phyloP scores from a whole-genome alignment of 1,140 invertebrate species.

The Acromyrmex charruanus region DNA sequence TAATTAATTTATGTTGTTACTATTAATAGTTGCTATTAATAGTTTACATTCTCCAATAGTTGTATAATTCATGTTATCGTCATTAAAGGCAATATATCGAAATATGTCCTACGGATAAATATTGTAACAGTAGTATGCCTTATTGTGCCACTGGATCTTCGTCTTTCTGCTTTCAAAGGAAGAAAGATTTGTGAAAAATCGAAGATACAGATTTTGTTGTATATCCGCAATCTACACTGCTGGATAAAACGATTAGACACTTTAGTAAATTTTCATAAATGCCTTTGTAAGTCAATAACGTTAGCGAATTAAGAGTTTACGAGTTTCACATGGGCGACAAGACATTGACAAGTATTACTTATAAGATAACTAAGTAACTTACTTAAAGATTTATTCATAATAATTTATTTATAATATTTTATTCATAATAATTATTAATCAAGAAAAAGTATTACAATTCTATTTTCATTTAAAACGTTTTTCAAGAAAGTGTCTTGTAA shows the following conservation, averaged over 20 bases:
- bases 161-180: slow-evolving; percentile 45
- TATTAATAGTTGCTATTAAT: slow-evolving; percentile 57
- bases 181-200: slow-evolving; percentile 16
- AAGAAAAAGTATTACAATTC: slow-evolving; percentile 17
- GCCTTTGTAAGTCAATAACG: slow-evolving; percentile 15
- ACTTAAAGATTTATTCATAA: slow-evolving; percentile 6
- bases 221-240: slow-evolving; percentile 19
- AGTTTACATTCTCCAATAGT: slow-evolving; percentile 55
- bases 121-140: slow-evolving; percentile 58
- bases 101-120: slow-evolving; percentile 53
- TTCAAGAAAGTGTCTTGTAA: background rate
- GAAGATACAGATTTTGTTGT: slow-evolving; percentile 43
- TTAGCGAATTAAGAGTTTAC: slow-evolving; percentile 7
- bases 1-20: slow-evolving; percentile 63
- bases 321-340: background rate
- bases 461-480: background rate
- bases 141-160: slow-evolving; percentile 43
- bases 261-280: slow-evolving; percentile 9
- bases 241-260: slow-evolving; percentile 35
- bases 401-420: background rate
- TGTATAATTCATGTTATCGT: slow-evolving; percentile 59
- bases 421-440: background rate
- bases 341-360: background rate
- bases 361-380: slow-evolving; percentile 6
- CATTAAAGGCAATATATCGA: slow-evolving; percentile 28